Evolutionary conservation across 2,113 vertebrate genomes (phyloP).

Genomic region (Neodon shergylaensis): DNA sequence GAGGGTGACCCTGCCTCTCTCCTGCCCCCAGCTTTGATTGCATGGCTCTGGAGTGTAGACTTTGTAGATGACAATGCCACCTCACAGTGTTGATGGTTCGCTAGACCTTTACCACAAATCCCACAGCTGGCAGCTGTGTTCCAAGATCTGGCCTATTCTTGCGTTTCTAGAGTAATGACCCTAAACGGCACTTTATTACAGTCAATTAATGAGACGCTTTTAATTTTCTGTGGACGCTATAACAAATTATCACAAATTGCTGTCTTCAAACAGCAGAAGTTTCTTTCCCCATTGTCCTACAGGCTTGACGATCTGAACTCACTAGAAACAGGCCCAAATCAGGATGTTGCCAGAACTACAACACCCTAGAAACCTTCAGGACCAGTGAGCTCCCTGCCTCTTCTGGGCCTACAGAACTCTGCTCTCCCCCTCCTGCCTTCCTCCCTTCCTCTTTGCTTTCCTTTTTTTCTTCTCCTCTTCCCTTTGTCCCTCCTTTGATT

Average conservation of each 20-base stretch:
- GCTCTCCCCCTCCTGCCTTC: background rate
- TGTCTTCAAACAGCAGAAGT: background rate
- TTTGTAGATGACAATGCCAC: background rate
- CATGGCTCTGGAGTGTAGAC: background rate
- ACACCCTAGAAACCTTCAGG: background rate
- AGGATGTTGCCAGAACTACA: background rate
- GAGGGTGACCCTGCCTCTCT: background rate
- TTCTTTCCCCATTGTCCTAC: background rate
- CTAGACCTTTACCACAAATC: background rate
- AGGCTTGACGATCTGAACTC: background rate
- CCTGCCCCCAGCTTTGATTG: background rate
- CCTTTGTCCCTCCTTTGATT: background rate
- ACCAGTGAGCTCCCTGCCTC: background rate
- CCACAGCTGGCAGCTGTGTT: background rate
- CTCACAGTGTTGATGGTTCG: no score
- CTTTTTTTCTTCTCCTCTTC: no score
- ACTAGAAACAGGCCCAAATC: background rate
- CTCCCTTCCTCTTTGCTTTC: background rate
- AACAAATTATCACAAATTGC: background rate
- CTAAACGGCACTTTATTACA: background rate
- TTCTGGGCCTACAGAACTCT: background rate
- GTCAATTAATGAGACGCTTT: background rate
- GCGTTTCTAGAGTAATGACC: conserved; percentile 9
- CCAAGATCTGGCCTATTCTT: background rate
- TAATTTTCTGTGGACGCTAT: background rate